Evolutionary conservation across 1,140 invertebrate species (phyloP), one percentile per base, ranked within the genome.

Genomic region (Drosophila serrata): DNA sequence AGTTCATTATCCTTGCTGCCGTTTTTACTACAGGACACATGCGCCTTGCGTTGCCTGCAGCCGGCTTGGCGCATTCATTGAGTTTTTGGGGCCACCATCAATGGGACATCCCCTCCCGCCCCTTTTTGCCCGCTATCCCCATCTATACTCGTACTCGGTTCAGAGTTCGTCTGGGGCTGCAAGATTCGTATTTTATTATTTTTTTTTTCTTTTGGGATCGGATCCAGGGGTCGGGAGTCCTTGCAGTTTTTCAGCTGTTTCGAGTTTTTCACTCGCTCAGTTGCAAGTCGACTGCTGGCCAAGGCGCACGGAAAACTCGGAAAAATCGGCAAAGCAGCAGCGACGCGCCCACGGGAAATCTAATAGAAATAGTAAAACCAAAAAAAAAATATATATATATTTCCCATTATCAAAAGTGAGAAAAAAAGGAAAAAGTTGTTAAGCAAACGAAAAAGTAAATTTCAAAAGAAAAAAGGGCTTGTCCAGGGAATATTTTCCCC

Each of bases 231-330:
- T 67, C 37, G 59, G 53, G 65, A 84, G 77, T 84, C 77, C 81
- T 84, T 84, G 79, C 79, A 77, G 62, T 77, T 65, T n/a, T 69
- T 70, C 62, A 73, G 69, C 69, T 72, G 55, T 72, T 72, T 45
- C 37, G 22, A 39, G 35, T 59, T 49, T 40, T 58, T n/a, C 68
- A 37, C 29, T 68, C 33, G 42, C 69, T 76, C 80, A 92, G 90
- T 92, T 85, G 82, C 85, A 85, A 75, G 59, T 84, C 77, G 80
- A 87, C 86, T 75, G 86, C 67, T 84, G 78, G 76, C 67, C 73
- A 77, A 77, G 70, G 60, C 86, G 62, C 76, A 91, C 73, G 70
- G 39, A 81, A 81, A 60, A 79, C 46, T 72, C 76, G 84, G 82
- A 76, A 81, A 74, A 81, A 39, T 73, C 72, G 81, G 81, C 72